Evolutionary conservation across 2,113 vertebrate species (phyloP).

Genomic region (Etia nguti): DNA sequence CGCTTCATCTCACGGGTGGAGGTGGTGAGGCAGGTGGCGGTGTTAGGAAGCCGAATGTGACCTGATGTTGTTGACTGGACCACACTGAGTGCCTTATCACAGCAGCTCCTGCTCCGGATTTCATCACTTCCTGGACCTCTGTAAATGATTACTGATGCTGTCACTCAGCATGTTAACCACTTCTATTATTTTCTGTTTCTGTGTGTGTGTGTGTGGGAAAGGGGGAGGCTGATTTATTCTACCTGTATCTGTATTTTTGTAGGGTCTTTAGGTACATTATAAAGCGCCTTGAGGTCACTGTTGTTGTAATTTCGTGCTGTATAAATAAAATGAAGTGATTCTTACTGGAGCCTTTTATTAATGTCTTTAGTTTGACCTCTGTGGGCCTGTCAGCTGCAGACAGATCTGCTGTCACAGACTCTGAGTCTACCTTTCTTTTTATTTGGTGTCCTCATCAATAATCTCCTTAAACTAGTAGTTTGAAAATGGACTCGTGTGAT

Average conservation of each 20-base stretch:
- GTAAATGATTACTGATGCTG: background rate
- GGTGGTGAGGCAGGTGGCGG: slow-evolving; percentile 59
- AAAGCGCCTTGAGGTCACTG: background rate
- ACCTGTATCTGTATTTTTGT: background rate
- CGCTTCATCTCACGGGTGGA: slow-evolving; percentile 75
- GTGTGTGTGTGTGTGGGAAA: background rate
- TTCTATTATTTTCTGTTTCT: background rate
- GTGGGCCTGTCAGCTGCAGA: background rate
- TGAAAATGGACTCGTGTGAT: background rate
- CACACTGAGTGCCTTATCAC: background rate
- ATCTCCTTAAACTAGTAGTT: background rate
- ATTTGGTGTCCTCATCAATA: background rate
- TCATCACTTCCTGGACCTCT: background rate
- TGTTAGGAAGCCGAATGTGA: background rate
- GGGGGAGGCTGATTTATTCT: background rate
- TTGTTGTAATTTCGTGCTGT: background rate
- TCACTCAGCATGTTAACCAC: background rate
- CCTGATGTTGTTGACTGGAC: background rate
- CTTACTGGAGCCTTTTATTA: background rate
- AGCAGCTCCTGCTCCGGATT: background rate
- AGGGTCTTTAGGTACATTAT: background rate
- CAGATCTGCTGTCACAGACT: background rate
- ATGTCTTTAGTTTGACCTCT: background rate
- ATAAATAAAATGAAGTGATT: background rate
- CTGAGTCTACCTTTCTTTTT: background rate